Percentiles rank a stretch among this genome's conserved stretches.
These are phyloP conservation scores for Scomber colias DNA, from an alignment of 2,113 vertebrate genomes.

Conservation along the genomic window DNA sequence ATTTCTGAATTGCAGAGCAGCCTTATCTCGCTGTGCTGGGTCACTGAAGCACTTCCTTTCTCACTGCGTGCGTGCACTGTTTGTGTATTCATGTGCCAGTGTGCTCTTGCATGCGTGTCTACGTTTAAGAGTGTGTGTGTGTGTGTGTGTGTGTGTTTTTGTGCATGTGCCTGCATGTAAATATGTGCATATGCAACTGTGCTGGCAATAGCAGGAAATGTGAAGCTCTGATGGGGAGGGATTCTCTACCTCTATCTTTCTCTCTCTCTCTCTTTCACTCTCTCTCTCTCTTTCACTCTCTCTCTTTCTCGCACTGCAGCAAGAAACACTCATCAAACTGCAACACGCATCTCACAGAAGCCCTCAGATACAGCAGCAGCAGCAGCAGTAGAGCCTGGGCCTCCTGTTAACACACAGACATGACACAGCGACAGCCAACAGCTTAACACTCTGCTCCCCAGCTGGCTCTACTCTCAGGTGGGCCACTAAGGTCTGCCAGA, in stretches of 20 bases:
- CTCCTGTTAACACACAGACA: constrained; percentile 78
- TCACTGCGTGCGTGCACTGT: constrained; percentile 31
- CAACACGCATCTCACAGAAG: constrained; percentile 81
- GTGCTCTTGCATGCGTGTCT: constrained; percentile 24
- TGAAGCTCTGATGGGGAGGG: constrained; percentile 60
- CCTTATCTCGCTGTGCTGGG: constrained; percentile 71
- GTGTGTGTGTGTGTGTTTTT: constrained; percentile 8
- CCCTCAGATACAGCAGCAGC: constrained; percentile 73
- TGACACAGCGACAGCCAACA: constrained; percentile 76
- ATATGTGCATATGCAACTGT: constrained; percentile 51
- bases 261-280: constrained; percentile 12
- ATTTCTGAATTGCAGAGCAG: constrained; percentile 83
- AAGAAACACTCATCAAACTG: constrained; percentile 85
- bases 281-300: constrained; percentile 61
- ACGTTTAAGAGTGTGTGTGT: constrained; percentile 25
- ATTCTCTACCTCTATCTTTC: constrained; percentile 38
- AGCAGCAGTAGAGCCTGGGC: constrained; percentile 57
- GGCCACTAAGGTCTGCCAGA: constrained; percentile 74
- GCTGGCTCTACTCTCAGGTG: constrained; percentile 73
- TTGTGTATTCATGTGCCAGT: constrained; percentile 16
- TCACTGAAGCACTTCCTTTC: constrained; percentile 75
- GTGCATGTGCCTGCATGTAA: constrained; percentile 36
- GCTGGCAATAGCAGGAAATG: constrained; percentile 57
- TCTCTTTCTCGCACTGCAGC: constrained; percentile 81
- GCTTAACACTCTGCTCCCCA: constrained; percentile 75